Percentiles rank a stretch among this genome's conserved stretches.
These are phyloP conservation scores for Callitettix versicolor DNA, from an alignment of 1,140 invertebrate species.

Conservation along the genomic window DNA sequence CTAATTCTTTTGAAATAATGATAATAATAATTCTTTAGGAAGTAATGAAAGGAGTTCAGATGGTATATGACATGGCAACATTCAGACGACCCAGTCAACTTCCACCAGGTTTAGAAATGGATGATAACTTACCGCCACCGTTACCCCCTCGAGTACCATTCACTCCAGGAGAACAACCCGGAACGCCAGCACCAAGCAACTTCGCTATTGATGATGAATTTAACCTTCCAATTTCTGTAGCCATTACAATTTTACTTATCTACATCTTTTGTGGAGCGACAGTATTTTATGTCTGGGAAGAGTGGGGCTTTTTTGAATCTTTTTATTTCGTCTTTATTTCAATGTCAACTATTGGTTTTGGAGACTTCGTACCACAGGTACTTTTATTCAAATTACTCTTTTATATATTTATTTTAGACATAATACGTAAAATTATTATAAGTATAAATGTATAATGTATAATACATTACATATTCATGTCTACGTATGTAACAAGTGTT, in stretches of 20 bases:
- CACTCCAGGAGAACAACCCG: slow-evolving; percentile 31
- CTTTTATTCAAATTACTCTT: too few relatives aligned
- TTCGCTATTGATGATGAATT: slow-evolving; percentile 83
- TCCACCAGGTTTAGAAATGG: slow-evolving; percentile 39
- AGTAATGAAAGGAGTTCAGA: slow-evolving; percentile 68
- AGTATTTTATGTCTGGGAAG: slow-evolving; percentile 68
- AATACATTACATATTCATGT: too few relatives aligned
- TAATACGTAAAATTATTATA: too few relatives aligned
- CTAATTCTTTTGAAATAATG: neutral
- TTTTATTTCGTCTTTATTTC: slow-evolving; percentile 94
- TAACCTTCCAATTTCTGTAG: slow-evolving; percentile 79
- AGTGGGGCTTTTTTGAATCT: slow-evolving; percentile 79
- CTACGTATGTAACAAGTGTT: too few relatives aligned
- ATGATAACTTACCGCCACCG: slow-evolving; percentile 17
- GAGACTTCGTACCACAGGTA: slow-evolving; percentile 76
- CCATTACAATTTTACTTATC: slow-evolving; percentile 63
- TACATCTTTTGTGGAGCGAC: slow-evolving; percentile 79
- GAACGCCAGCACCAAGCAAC: slow-evolving; percentile 58
- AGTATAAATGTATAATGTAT: too few relatives aligned
- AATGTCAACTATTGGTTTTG: slow-evolving; percentile 85
- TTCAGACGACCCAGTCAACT: slow-evolving; percentile 60
- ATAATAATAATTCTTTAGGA: slow-evolving; percentile 40
- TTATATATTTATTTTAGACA: too few relatives aligned
- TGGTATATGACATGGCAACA: slow-evolving; percentile 64
- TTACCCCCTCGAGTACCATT: neutral